Conservation (phyloP, 2,797 vertebrate species). For the Sardinella longiceps region DNA sequence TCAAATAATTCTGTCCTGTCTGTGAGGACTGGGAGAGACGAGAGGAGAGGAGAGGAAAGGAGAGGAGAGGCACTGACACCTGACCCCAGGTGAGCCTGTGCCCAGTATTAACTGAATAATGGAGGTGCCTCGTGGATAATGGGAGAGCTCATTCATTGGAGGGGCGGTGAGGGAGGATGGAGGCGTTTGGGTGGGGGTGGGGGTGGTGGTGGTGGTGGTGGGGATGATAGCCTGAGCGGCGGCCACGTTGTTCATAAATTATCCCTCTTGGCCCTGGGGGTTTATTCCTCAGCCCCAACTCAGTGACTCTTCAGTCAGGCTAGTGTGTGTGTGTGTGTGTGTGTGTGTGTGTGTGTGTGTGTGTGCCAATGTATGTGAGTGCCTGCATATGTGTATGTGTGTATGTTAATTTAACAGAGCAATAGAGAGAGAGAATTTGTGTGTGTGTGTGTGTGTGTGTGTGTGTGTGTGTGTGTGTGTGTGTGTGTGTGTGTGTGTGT, state of each 20-base stretch:
- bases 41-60: too few species aligned
- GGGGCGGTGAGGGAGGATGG: neutral
- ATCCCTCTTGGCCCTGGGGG: conserved; percentile 43
- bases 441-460: too few species aligned
- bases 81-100: neutral
- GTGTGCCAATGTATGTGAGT: neutral
- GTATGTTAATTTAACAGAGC: too few species aligned
- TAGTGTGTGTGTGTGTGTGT: conserved; percentile 3
- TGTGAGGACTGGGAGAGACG: neutral
- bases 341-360: neutral
- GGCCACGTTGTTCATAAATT: conserved; percentile 46
- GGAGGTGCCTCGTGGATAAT: conserved; percentile 22
- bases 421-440: too few species aligned
- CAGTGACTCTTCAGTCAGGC: conserved; percentile 37
- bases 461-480: neutral
- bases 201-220: conserved; percentile 14
- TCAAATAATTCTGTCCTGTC: neutral
- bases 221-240: conserved; percentile 46
- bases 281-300: conserved; percentile 31
- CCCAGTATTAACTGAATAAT: conserved; percentile 16
- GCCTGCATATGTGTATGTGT: neutral
- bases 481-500: neutral
- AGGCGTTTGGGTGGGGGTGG: neutral
- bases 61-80: neutral
- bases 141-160: conserved; percentile 20